phyloP scores from a whole-genome alignment of 1,140 invertebrate species.

The Micrasema longulum region DNA sequence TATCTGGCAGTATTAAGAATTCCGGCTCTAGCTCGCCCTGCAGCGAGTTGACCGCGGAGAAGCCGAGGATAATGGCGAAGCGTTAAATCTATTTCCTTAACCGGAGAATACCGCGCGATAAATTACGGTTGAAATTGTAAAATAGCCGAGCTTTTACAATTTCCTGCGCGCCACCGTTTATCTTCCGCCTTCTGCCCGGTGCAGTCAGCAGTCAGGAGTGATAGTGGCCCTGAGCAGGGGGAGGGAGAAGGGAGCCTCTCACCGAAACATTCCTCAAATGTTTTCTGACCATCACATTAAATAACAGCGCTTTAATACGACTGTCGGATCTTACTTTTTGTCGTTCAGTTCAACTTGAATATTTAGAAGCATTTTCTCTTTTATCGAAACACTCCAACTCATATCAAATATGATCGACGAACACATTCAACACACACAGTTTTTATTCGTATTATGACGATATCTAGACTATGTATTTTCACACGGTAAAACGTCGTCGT shows the following conservation, averaged over 20 bases:
- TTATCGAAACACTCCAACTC: no score
- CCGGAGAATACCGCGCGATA: conserved; percentile 43
- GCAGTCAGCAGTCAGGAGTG: background rate
- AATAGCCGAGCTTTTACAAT: conserved; percentile 39
- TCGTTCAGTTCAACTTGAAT: no score
- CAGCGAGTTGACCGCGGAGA: conserved; percentile 37
- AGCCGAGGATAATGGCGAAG: conserved; percentile 40
- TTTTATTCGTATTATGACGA: no score
- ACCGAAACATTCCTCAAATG: background rate
- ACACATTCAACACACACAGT: no score
- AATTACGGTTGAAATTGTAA: conserved; percentile 49
- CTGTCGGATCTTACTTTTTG: background rate
- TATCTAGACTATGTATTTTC: no score
- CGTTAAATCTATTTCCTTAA: conserved; percentile 36
- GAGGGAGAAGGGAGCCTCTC: no score
- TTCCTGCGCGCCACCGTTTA: background rate
- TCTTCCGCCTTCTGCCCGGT: conserved; percentile 4
- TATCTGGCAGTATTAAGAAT: conserved; percentile 47
- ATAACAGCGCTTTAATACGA: conserved; percentile 4
- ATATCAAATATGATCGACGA: no score
- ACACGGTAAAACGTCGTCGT: no score
- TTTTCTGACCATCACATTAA: conserved; percentile 10
- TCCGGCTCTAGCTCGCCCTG: conserved; percentile 5
- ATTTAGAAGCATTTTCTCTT: no score
- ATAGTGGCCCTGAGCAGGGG: no score